These are phyloP conservation scores for Diplodus sargus DNA, from an alignment of 2,797 vertebrate genomes.

Conservation along the genomic window DNA sequence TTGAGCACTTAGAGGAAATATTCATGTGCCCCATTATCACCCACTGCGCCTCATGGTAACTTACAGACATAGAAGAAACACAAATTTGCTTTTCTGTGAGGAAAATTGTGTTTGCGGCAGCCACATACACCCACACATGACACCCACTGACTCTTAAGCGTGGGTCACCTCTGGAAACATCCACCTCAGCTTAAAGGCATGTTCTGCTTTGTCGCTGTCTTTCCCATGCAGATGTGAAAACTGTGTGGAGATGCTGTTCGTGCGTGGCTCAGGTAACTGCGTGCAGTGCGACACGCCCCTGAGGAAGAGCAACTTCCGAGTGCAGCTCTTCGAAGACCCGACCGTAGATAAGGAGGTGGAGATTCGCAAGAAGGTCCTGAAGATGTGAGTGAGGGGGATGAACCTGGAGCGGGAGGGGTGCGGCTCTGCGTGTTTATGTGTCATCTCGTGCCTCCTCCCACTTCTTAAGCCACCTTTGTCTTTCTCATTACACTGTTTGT, in stretches of 20 bases:
- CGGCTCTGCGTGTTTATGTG: conserved; percentile 74
- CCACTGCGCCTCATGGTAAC: conserved; percentile 56
- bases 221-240: conserved; percentile 90
- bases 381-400: conserved; percentile 87
- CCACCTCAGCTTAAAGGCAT: background rate
- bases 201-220: background rate
- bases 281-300: conserved; percentile 95
- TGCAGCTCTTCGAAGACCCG: conserved; percentile 98
- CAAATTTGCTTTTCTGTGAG: conserved; percentile 51
- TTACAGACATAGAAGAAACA: conserved; percentile 43
- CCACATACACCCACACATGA: conserved; percentile 9
- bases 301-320: conserved; percentile 96
- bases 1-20: conserved; percentile 74
- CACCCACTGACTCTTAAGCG: conserved; percentile 11
- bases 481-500: conserved; percentile 86
- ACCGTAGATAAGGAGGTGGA: conserved; percentile 98
- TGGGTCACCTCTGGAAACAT: conserved; percentile 35
- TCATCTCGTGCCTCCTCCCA: conserved; percentile 77
- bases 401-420: conserved; percentile 48
- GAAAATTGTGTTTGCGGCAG: conserved; percentile 42
- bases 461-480: conserved; percentile 85
- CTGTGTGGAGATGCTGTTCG: conserved; percentile 97
- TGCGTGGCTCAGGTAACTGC: conserved; percentile 95
- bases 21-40: conserved; percentile 71
- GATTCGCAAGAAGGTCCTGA: conserved; percentile 97